Conservation (phyloP, 2,888 invertebrate genomes). For the Drosophila recens region DNA sequence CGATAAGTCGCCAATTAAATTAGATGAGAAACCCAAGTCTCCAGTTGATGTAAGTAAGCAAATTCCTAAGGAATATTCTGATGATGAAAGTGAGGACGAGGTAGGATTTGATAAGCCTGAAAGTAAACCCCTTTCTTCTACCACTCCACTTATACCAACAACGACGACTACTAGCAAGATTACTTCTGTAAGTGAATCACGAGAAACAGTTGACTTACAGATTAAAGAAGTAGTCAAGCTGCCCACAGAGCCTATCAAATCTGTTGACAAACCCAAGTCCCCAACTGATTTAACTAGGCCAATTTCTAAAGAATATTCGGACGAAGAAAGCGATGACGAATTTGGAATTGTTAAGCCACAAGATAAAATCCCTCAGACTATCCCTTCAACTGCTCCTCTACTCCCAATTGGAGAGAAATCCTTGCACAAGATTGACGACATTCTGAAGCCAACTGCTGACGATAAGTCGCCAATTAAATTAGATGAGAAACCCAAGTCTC, state of each 20-base stretch:
- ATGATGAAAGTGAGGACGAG: constrained; percentile 8
- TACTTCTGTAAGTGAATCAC: constrained; percentile 1
- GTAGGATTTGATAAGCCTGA: background rate
- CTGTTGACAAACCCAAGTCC: constrained; percentile 15
- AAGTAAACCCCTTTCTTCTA: background rate
- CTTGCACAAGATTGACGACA: too few relatives aligned
- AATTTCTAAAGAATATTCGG: constrained; percentile 1
- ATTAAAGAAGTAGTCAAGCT: background rate
- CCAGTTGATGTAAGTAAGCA: constrained; percentile 7
- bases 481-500: too few relatives aligned
- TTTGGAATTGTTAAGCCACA: constrained; percentile 8
- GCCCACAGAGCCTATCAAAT: background rate
- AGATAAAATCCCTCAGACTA: too few relatives aligned
- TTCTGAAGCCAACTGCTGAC: too few relatives aligned
- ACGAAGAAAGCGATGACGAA: constrained; percentile 20
- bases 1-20: constrained; percentile 1
- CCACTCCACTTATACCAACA: background rate
- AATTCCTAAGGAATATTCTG: constrained; percentile 4
- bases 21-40: constrained; percentile 27
- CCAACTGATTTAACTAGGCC: background rate
- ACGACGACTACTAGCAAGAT: background rate
- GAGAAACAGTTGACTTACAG: background rate
- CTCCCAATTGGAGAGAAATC: too few relatives aligned
- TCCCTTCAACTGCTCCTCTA: too few relatives aligned
- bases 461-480: too few relatives aligned